Evolutionary conservation across 23 tunicate genomes (phyloP).

Genomic region (Oikopleura dioica): DNA sequence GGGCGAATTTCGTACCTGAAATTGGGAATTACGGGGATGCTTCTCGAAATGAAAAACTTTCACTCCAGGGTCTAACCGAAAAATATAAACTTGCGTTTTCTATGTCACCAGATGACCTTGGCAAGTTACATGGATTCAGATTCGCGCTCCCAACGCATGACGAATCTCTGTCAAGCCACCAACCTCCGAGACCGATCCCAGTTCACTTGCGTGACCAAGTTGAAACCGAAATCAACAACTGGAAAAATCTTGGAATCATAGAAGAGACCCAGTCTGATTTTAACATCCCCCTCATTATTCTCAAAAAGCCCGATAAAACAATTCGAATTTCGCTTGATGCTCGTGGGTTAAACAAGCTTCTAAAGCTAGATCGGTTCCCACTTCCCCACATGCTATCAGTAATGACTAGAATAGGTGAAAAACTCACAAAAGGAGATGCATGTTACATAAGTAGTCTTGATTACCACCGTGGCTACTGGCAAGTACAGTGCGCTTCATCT

Average conservation of each 20-base stretch:
- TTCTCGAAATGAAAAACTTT: too few relatives aligned
- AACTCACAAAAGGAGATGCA: neutral
- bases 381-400: neutral
- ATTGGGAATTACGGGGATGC: too few relatives aligned
- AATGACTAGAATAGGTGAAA: neutral
- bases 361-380: neutral
- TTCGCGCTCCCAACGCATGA: neutral
- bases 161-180: neutral
- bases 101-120: neutral
- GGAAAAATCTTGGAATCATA: neutral
- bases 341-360: neutral
- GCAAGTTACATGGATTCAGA: neutral
- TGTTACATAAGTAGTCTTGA: neutral
- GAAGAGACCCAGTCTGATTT: neutral
- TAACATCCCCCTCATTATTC: neutral
- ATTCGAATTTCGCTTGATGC: slow-evolving; percentile 2
- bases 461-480: neutral
- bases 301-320: neutral
- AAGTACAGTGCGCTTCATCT: neutral
- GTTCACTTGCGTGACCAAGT: neutral
- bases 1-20: too few relatives aligned
- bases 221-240: neutral
- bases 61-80: too few relatives aligned
- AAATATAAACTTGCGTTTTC: neutral
- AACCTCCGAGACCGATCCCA: slow-evolving; percentile 6